Conservation (phyloP, 2,888 invertebrate genomes). For the Pammene aurita region DNA sequence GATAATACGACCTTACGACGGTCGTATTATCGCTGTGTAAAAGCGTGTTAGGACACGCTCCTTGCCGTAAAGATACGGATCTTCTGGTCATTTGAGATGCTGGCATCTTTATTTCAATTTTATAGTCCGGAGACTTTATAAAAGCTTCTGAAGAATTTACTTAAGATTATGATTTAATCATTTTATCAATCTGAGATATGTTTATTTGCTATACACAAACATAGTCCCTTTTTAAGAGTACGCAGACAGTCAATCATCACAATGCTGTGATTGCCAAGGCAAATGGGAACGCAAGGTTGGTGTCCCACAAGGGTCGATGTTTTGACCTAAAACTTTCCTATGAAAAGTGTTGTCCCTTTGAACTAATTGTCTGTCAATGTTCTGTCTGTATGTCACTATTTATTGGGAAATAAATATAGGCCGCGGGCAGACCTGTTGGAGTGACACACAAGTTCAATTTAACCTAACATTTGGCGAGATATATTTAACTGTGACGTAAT, state of each 20-base stretch:
- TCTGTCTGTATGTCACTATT: neutral
- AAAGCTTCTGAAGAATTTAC: neutral
- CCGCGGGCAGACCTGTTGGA: neutral
- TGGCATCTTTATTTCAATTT: neutral
- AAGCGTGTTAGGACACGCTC: neutral
- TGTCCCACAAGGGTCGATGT: neutral
- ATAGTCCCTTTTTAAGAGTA: neutral
- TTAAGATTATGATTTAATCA: neutral
- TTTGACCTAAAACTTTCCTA: neutral
- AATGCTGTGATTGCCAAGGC: neutral
- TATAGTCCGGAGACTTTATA: neutral
- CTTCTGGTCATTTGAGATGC: neutral
- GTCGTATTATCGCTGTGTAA: neutral
- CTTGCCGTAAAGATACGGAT: conserved; percentile 1
- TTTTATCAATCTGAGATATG: neutral
- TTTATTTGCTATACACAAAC: neutral
- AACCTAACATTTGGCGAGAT: conserved; percentile 22
- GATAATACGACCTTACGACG: too few species aligned
- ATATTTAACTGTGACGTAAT: conserved; percentile 18
- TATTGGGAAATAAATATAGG: neutral
- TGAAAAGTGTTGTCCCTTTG: neutral
- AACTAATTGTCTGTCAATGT: neutral
- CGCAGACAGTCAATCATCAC: neutral
- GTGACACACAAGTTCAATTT: conserved; percentile 15
- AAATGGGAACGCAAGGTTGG: neutral